phyloP scores from a whole-genome alignment of 53 echinoderm and acorn worm genomes.

The Actinopyga echinites region DNA sequence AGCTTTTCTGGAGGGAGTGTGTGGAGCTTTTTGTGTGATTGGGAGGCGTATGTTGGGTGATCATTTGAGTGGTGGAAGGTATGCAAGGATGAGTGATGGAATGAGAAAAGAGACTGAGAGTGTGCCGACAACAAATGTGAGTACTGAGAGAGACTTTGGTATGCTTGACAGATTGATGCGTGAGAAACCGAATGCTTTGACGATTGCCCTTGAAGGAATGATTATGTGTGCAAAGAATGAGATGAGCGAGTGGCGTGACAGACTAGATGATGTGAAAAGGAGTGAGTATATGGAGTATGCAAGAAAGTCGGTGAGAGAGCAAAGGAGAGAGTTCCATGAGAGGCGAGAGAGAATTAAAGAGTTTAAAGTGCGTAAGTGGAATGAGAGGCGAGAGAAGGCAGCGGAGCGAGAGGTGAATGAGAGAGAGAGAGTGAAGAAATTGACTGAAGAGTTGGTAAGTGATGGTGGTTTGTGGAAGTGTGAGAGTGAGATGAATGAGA shows the following conservation, averaged over 20 bases:
- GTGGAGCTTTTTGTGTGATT: constrained; percentile 1
- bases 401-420: neutral
- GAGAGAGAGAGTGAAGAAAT: constrained; percentile 1
- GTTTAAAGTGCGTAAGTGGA: neutral
- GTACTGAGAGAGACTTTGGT: constrained; percentile 45
- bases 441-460: constrained; percentile 4
- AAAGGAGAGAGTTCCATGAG: neutral
- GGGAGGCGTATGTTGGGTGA: constrained; percentile 26
- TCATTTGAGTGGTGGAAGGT: constrained; percentile 41
- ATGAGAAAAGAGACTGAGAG: constrained; percentile 33
- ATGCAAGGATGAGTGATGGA: constrained; percentile 33
- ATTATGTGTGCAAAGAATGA: constrained; percentile 47
- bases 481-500: constrained; percentile 36
- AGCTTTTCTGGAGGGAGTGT: constrained; percentile 39
- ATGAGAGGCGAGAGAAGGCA: neutral
- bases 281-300: neutral
- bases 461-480: constrained; percentile 43
- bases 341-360: neutral
- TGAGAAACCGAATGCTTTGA: constrained; percentile 51
- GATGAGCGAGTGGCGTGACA: neutral
- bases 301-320: neutral
- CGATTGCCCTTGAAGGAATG: constrained; percentile 50
- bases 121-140: constrained; percentile 47
- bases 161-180: constrained; percentile 56
- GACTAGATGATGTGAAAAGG: neutral